A percentile compares a stretch with the other conserved stretches of the same genome.
These are phyloP conservation scores for Lithobates sylvaticus DNA, from an alignment of 2,797 vertebrate species.

Conservation along the genomic window DNA sequence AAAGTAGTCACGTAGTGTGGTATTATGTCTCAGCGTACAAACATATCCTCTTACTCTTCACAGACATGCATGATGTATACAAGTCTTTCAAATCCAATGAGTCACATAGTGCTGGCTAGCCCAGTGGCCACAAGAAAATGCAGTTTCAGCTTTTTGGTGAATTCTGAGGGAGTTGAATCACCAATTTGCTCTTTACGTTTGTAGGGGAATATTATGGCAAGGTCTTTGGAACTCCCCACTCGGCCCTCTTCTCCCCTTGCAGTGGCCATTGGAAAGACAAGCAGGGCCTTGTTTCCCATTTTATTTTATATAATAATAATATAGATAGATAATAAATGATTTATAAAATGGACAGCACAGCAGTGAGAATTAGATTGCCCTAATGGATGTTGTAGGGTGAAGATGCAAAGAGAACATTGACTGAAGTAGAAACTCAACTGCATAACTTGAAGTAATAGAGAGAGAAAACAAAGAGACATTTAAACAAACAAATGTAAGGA, in stretches of 20 bases:
- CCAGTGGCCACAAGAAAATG: neutral
- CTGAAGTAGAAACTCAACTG: too few species aligned
- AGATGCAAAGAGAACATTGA: too few species aligned
- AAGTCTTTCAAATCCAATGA: neutral
- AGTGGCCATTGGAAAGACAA: neutral
- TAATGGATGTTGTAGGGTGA: too few species aligned
- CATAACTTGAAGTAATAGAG: too few species aligned
- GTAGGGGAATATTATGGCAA: neutral
- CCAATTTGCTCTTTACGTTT: neutral
- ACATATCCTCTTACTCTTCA: slow-evolving; percentile 19
- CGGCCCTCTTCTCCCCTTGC: neutral
- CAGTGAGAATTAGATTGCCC: neutral
- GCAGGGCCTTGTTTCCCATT: neutral
- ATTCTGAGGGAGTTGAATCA: neutral
- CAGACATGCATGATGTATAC: neutral
- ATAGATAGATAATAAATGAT: too few species aligned
- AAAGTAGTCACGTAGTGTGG: neutral
- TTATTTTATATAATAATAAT: neutral
- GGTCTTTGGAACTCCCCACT: neutral
- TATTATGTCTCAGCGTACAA: neutral
- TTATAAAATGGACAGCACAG: too few species aligned
- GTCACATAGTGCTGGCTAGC: slow-evolving; percentile 2
- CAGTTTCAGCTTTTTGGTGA: neutral
- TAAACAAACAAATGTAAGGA: too few species aligned
- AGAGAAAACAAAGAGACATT: too few species aligned